Conservation (phyloP, 2,888 invertebrate genomes). For the Pristionchus entomophagus region DNA sequence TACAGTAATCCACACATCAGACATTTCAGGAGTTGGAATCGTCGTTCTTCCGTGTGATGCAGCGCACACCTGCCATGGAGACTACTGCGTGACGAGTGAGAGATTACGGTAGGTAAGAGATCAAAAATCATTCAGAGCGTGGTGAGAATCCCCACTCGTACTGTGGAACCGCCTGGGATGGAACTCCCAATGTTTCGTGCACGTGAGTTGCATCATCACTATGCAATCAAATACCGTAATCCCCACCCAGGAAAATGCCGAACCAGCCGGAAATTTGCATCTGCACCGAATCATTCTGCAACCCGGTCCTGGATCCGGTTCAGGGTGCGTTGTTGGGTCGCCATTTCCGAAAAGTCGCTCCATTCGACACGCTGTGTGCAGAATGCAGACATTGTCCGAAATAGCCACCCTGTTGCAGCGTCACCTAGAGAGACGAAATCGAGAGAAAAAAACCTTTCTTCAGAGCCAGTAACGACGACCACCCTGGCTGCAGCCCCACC, state of each 20-base stretch:
- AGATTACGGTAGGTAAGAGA: not conserved
- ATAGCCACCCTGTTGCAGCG: too few relatives aligned
- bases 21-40: slow-evolving; percentile 14
- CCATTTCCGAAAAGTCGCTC: too few relatives aligned
- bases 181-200: not conserved
- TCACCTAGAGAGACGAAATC: too few relatives aligned
- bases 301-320: slow-evolving; percentile 9
- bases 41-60: slow-evolving; percentile 22
- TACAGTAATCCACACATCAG: too few relatives aligned
- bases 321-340: not conserved
- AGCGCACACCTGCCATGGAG: slow-evolving; percentile 29
- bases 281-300: slow-evolving; percentile 29
- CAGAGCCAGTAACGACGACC: not conserved
- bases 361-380: too few relatives aligned
- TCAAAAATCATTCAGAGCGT: slow-evolving; percentile 3
- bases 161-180: slow-evolving; percentile 37
- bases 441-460: too few relatives aligned
- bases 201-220: not conserved
- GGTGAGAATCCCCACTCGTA: slow-evolving; percentile 42
- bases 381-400: too few relatives aligned
- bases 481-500: not conserved
- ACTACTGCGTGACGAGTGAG: slow-evolving; percentile 40
- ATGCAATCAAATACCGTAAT: not conserved
- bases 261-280: slow-evolving; percentile 19
- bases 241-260: not conserved